Base-by-base conservation (phyloP, 2,888 invertebrate genomes). In the Meloe dianella region DNA sequence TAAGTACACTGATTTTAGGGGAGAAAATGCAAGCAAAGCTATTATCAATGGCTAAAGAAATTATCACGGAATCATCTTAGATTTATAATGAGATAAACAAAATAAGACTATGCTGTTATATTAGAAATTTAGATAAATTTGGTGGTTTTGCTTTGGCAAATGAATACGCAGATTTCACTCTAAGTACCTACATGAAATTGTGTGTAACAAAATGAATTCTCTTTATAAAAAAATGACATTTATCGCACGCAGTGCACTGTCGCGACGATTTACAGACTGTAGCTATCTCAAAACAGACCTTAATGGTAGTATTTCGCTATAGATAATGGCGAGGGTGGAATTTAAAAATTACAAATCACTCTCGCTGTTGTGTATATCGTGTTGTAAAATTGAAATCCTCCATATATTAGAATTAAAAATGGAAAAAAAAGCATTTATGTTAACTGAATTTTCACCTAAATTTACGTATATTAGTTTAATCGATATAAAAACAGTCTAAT, bases 131-230 rank as follows among this genome's bases (percentile, higher is more conserved):
- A n/a, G n/a, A n/a, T n/a, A n/a, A n/a, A n/a, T n/a, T n/a, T n/a
- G n/a, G n/a, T n/a, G n/a, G n/a, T n/a, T n/a, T n/a, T n/a, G n/a
- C n/a, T n/a, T n/a, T n/a, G n/a, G n/a, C n/a, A n/a, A n/a, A n/a
- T n/a, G n/a, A n/a, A n/a, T n/a, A n/a, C n/a, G n/a, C n/a, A n/a
- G n/a, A n/a, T n/a, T n/a, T n/a, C n/a, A n/a, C n/a, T n/a, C n/a
- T n/a, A n/a, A n/a, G n/a, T n/a, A n/a, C n/a, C n/a, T 61, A 57
- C 51, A 67, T 66, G 74, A 73, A 74, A 74, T 74, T 74, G 71
- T 68, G 68, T 64, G 74, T 72, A 74, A 74, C 67, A 65, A 69
- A 73, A 67, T 71, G 64, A 70, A 73, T 70, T 71, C 64, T 61
- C 62, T 67, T 69, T 64, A 51, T 62, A 68, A 66, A 71, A 69